Conservation (phyloP, 2,113 vertebrate genomes). For the Myodes glareolus region DNA sequence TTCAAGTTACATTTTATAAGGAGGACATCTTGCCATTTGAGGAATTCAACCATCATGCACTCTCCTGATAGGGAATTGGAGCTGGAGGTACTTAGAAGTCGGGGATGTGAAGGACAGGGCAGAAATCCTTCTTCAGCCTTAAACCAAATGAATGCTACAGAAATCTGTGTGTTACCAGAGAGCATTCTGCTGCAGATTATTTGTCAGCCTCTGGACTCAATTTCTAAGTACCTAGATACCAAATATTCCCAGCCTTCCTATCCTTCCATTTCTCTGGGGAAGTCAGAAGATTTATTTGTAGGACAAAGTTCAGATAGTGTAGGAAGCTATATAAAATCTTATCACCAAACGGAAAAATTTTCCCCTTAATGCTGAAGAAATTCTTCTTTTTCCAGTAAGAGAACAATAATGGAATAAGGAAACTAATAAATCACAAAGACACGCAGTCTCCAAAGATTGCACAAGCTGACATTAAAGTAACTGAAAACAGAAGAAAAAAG, state of each 20-base stretch:
- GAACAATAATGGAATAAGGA: background rate
- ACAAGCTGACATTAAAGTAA: background rate
- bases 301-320: background rate
- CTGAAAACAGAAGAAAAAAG: background rate
- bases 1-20: background rate
- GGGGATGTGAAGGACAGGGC: background rate
- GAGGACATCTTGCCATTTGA: background rate
- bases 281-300: background rate
- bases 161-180: background rate
- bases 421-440: background rate
- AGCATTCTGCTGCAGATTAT: background rate
- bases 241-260: background rate
- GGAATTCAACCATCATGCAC: background rate
- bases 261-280: background rate
- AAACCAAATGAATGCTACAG: background rate
- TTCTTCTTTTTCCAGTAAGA: conserved; percentile 12
- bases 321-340: conserved; percentile 33
- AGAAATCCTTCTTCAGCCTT: background rate
- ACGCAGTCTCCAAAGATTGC: background rate
- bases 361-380: conserved; percentile 14
- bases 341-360: background rate
- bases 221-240: background rate
- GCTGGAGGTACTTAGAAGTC: background rate
- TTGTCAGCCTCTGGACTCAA: background rate
- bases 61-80: background rate